phyloP scores from a whole-genome alignment of 2,888 invertebrate species.

The Cheiracanthium punctorium region DNA sequence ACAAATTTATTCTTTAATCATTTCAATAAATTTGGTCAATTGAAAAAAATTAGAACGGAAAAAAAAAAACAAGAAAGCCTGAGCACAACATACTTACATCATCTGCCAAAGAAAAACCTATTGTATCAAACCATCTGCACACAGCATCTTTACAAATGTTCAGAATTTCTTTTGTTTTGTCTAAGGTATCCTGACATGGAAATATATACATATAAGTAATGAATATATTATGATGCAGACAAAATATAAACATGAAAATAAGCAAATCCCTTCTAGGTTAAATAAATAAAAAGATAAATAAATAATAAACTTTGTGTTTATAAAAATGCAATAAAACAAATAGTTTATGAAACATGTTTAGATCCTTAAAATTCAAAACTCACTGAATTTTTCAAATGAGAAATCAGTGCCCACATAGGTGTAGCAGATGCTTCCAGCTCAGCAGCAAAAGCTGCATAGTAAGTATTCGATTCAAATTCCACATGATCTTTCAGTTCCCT shows the following conservation, averaged over 20 bases:
- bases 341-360: too few relatives aligned
- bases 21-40: too few relatives aligned
- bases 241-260: too few relatives aligned
- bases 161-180: conserved; percentile 85
- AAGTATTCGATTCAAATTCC: conserved; percentile 97
- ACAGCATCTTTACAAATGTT: conserved; percentile 86
- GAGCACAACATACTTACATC: conserved; percentile 79
- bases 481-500: conserved; percentile 93
- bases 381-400: conserved; percentile 87
- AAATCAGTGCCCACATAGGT: conserved; percentile 97
- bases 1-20: too few relatives aligned
- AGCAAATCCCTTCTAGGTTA: neutral
- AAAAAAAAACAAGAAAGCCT: too few relatives aligned
- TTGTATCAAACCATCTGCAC: conserved; percentile 91
- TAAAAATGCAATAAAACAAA: neutral
- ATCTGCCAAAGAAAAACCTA: conserved; percentile 83
- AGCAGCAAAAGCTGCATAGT: conserved; percentile 98
- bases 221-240: too few relatives aligned
- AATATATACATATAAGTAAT: neutral
- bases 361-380: conserved; percentile 23
- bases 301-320: too few relatives aligned
- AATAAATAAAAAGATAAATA: too few relatives aligned
- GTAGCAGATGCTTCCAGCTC: conserved; percentile 97
- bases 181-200: conserved; percentile 77
- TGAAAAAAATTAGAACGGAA: too few relatives aligned